Base-by-base conservation (phyloP, 2,888 invertebrate genomes). In the Mallateleia sp. region DNA sequence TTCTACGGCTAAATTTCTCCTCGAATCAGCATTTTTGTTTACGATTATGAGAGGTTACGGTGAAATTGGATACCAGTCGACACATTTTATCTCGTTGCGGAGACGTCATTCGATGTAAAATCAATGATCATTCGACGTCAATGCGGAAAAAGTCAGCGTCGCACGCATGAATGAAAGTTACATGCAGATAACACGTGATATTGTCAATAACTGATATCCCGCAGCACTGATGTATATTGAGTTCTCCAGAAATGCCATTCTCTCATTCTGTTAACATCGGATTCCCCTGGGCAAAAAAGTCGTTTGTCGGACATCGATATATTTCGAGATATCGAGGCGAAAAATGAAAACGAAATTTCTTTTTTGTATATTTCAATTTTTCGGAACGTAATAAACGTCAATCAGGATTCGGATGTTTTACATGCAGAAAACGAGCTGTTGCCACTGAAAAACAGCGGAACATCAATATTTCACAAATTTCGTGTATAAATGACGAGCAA, bases 391-490 rank as follows among this genome's bases (percentile, higher is more conserved):
- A 72, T 69, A 69, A 69, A 56, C 32, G 56, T 69, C 69, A 42
- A 56, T 69, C 42, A 56, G 11, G n/a, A 50, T 67, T 50, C 8
- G 14, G 24, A 52, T 67, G 34, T 18, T 52, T 25, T 47, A 28
- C n/a, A 66, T 15, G 32, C 9, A n/a, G 32, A 3, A 42, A n/a
- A 52, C 24, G 11, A 52, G 52, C 14, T 22, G 24, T 3, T n/a
- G 22, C 8, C 8, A 22, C 28, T 42, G 11, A 42, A 42, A 42
- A 42, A 42, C 42, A 42, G 42, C 3, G n/a, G 5, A 42, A 42
- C 42, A 42, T 15, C 56, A 18, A 72, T 58, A 47, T 72, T 58
- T 72, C 58, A 32, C 7, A n/a, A 74, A 64, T 64, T 58, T 50
- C n/a, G 42, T 56, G 15, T 28, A 47, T 24, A 56, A 58, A 56